Percentiles rank a stretch among this genome's conserved stretches.
Conservation (phyloP, 2,888 invertebrate genomes). For the Panopea generosa region DNA sequence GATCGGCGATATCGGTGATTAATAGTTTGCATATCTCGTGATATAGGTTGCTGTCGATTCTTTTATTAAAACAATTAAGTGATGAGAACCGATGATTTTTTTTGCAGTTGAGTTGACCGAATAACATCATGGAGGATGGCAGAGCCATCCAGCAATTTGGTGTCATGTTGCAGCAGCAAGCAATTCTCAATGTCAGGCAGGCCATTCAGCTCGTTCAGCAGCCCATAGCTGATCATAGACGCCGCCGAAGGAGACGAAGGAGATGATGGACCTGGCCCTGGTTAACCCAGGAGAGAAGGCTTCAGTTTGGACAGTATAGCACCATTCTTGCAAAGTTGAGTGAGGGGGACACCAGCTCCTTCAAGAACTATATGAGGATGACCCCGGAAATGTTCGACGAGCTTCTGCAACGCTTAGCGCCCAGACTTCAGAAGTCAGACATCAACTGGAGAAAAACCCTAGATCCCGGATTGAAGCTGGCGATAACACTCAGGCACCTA, state of each 20-base stretch:
- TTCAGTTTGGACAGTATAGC: slow-evolving; percentile 15
- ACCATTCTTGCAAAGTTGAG: slow-evolving; percentile 13
- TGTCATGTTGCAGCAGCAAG: slow-evolving; percentile 23
- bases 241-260: slow-evolving; percentile 12
- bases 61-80: slow-evolving; percentile 13
- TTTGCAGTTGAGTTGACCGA: slow-evolving; percentile 12
- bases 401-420: slow-evolving; percentile 22
- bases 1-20: slow-evolving; percentile 10
- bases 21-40: slow-evolving; percentile 12
- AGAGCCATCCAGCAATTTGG: slow-evolving; percentile 23
- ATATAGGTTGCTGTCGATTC: slow-evolving; percentile 9
- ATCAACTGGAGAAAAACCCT: slow-evolving; percentile 10
- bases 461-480: slow-evolving; percentile 13
- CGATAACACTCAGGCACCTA: slow-evolving; percentile 9
- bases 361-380: slow-evolving; percentile 37
- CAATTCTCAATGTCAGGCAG: slow-evolving; percentile 20
- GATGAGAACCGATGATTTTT: slow-evolving; percentile 10
- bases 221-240: slow-evolving; percentile 16
- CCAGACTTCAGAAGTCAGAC: slow-evolving; percentile 26
- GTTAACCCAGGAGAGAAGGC: slow-evolving; percentile 17
- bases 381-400: slow-evolving; percentile 47
- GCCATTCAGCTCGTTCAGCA: slow-evolving; percentile 20
- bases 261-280: slow-evolving; percentile 23
- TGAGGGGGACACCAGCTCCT: slow-evolving; percentile 19
- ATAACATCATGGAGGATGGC: slow-evolving; percentile 22